Evolutionary conservation across 2,113 vertebrate genomes (phyloP).

Genomic region (Ictalurus punctatus): DNA sequence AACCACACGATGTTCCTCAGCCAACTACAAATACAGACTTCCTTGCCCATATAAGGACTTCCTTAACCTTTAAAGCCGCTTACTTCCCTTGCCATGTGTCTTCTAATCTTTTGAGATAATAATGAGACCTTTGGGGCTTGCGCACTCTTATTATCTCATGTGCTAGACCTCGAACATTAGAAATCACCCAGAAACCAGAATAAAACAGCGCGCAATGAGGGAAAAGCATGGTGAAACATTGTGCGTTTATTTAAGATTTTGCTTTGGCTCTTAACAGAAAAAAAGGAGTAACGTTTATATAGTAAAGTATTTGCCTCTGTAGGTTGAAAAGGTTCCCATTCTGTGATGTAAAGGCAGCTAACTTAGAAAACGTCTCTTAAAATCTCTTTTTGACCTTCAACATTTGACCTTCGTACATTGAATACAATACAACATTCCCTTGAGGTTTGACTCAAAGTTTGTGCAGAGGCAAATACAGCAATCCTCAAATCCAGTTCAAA

Average conservation of each 20-base stretch:
- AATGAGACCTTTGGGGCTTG: not conserved
- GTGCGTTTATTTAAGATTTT: not conserved
- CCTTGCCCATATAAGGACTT: not conserved
- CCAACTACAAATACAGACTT: not conserved
- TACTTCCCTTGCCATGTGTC: not conserved
- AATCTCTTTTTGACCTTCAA: no score
- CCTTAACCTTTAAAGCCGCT: not conserved
- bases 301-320: no score
- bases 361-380: no score
- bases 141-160: not conserved
- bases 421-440: no score
- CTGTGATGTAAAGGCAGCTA: no score
- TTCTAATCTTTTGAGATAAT: constrained; percentile 8
- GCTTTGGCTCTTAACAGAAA: no score
- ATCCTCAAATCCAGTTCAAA: no score
- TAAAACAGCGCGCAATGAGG: not conserved
- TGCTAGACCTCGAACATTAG: not conserved
- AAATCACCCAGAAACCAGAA: not conserved
- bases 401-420: no score
- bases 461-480: no score
- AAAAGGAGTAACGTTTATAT: no score
- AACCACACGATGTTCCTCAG: not conserved
- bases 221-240: not conserved
- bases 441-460: no score
- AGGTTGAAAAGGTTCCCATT: no score